Base-by-base conservation (phyloP, 2,797 vertebrate species). In the Notolabrus celidotus region DNA sequence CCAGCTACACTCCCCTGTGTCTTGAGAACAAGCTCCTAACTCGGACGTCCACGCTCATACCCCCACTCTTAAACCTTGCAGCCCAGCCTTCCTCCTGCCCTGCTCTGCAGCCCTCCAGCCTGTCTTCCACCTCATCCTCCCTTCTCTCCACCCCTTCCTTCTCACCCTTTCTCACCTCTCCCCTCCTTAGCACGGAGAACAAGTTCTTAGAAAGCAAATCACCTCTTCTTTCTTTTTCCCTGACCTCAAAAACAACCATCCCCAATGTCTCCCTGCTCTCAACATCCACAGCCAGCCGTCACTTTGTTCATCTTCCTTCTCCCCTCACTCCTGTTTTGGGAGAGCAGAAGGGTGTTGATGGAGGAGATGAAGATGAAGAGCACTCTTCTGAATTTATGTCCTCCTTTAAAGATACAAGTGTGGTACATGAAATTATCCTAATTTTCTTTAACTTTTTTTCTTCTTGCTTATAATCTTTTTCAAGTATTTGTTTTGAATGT, bases 1-100 rank as follows among this genome's bases (percentile, higher is more conserved):
- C 84, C 23, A 86, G 57, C 85, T 84, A 61, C 9, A 51, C 52
- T 53, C 84, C 86, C 15, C 82, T 16, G 1, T 75, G 15, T 73
- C 82, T 94, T 77, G 92, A 94, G 83, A 95, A 94, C 70, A 92
- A 84, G 36, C 22, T 93, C 66, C 79, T 95, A n/a, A 43, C 55
- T 53, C 86, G 89, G 77, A 36, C 71, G 3, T 72, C 85, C 5
- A 15, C 54, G 0, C 3, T 60, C 22, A 72, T 61, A 20, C 42
- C 74, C 15, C 70, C 36, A 0, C 60, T 77, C 19, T 46, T 73
- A 14, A 74, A 56, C 9, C 53, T 51, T 63, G 16, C 67, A 8
- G 51, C 6, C 1, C 79, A 58, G 2, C 58, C 81, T 5, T 63
- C 73, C n/a, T 77, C 69, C 33, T 84, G 86, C 52, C 56, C 84